Base-by-base conservation (phyloP, 2,113 vertebrate genomes). In the Platycercus adscitus region DNA sequence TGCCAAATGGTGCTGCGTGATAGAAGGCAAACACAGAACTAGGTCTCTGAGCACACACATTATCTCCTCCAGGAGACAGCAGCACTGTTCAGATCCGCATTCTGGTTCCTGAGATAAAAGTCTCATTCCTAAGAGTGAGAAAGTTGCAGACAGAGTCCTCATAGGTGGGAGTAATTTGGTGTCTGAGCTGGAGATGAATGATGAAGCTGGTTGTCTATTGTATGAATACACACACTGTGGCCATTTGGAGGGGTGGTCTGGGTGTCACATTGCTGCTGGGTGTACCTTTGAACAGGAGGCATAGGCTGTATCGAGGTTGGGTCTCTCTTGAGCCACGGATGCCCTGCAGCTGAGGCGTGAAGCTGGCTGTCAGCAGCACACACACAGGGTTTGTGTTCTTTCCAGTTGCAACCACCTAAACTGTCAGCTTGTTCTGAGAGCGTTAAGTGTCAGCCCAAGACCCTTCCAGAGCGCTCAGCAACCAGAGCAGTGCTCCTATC, bases 11-110 rank as follows among this genome's bases (percentile, higher is more conserved):
- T 93, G 81, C 86, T 89, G 89, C 13, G 9, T 76, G 93, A 95
- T 89, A 93, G 94, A 68, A 93, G 79, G 70, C 72, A 65, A 97
- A 81, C 49, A 11, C 63, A 68, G 93, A 71, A 52, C 11, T 7
- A 41, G 88, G 92, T 75, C 80, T 71, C 86, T 75, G 72, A 69
- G 89, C 65, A 94, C 61, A 52, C 84, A 52, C 1, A 0, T 50
- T 93, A 86, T 93, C 94, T 96, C 70, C 89, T 94, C 44, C 81
- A 84, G 89, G 91, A 94, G 96, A 95, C 83, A 9, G 81, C 96
- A 96, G 81, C 17, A 65, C 70, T 18, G 37, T 35, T 93, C 33
- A 76, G 88, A 85, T 78, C 88, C 71, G n/a, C 52, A 1, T 69
- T 69, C 89, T 93, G 89, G 70, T 77, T 86, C 87, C 75, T 0